Conservation (phyloP, 1,140 invertebrate species). For the Drosophila saltans region DNA sequence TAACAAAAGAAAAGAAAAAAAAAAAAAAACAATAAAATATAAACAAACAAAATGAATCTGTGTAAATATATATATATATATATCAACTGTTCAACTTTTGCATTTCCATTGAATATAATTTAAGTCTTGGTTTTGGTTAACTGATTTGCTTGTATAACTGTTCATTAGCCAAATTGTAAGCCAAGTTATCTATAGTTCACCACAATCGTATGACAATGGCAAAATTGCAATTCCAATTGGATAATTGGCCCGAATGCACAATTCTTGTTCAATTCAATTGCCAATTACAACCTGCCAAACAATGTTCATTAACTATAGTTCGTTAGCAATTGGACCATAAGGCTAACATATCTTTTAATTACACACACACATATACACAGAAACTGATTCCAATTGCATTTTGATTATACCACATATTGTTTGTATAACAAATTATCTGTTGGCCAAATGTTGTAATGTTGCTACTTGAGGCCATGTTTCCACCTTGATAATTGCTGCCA, state of each 20-base stretch:
- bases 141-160: neutral
- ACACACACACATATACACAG: slow-evolving; percentile 5
- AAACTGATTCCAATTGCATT: slow-evolving; percentile 16
- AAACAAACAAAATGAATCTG: neutral
- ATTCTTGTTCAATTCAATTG: slow-evolving; percentile 44
- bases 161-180: slow-evolving; percentile 1
- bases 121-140: too few species aligned
- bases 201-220: neutral
- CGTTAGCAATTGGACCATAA: neutral
- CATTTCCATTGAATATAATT: too few species aligned
- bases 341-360: slow-evolving; percentile 54
- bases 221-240: neutral
- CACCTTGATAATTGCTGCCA: slow-evolving; percentile 13
- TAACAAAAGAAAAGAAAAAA: neutral
- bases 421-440: slow-evolving; percentile 7
- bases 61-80: neutral
- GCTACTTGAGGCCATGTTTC: neutral
- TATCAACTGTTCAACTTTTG: too few species aligned
- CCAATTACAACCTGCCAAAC: slow-evolving; percentile 49
- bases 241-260: slow-evolving; percentile 1
- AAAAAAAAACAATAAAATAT: neutral
- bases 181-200: neutral
- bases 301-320: neutral
- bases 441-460: neutral
- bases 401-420: neutral